phyloP scores from a whole-genome alignment of 2,113 vertebrate genomes.

The Erinaceus europaeus region DNA sequence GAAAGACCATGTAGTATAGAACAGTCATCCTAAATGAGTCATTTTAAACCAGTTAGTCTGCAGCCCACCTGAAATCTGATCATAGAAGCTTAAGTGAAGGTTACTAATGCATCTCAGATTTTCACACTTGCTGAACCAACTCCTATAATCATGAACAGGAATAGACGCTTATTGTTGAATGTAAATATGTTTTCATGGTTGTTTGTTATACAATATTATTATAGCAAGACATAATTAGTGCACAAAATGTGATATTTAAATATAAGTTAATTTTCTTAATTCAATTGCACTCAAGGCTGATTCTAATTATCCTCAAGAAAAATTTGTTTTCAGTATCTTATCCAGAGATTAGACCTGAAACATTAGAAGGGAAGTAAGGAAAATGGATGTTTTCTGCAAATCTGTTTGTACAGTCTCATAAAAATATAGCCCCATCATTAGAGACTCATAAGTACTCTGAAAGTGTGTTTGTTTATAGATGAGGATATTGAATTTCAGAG shows the following conservation, averaged over 20 bases:
- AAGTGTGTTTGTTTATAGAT: neutral
- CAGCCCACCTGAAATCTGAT: neutral
- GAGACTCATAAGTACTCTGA: neutral
- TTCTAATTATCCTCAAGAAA: neutral
- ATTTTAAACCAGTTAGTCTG: neutral
- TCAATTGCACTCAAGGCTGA: neutral
- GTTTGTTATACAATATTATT: neutral
- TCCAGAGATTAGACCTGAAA: neutral
- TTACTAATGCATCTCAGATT: neutral
- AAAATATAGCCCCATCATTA: neutral
- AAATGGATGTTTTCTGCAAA: neutral
- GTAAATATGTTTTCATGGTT: neutral
- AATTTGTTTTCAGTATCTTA: slow-evolving; percentile 1
- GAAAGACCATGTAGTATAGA: neutral
- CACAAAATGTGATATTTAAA: neutral
- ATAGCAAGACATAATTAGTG: neutral
- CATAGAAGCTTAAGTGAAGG: neutral
- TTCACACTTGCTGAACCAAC: neutral
- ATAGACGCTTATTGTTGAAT: neutral
- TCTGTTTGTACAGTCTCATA: neutral
- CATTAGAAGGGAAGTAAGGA: neutral
- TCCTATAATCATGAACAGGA: neutral
- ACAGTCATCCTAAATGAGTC: neutral
- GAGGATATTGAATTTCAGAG: neutral
- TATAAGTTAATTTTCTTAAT: slow-evolving; percentile 25